Conservation (phyloP, 2,113 vertebrate species). For the Oryzias javanicus region DNA sequence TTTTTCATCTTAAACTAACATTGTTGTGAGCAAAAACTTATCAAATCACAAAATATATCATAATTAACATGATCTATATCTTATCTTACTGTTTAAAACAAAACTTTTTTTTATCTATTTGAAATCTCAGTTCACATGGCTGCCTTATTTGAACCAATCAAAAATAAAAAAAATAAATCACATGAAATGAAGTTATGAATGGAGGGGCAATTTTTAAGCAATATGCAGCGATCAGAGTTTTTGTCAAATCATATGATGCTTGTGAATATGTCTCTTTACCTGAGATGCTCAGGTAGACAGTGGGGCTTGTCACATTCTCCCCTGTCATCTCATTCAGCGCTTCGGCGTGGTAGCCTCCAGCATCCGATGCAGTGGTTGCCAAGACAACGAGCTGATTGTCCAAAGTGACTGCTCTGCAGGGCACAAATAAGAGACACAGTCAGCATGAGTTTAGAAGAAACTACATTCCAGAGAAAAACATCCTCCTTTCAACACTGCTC, state of each 20-base stretch:
- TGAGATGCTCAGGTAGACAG: constrained; percentile 79
- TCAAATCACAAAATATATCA: too few species aligned
- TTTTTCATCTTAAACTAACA: too few species aligned
- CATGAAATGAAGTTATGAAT: too few species aligned
- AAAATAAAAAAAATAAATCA: too few species aligned
- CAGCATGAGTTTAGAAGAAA: constrained; percentile 23
- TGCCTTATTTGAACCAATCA: neutral
- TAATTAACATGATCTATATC: too few species aligned
- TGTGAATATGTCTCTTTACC: constrained; percentile 57
- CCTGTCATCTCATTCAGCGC: constrained; percentile 89
- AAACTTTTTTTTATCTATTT: too few species aligned
- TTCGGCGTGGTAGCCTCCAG: constrained; percentile 85
- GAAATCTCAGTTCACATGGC: too few species aligned
- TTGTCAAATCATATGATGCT: neutral
- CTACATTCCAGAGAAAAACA: constrained; percentile 7
- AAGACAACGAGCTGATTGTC: constrained; percentile 91
- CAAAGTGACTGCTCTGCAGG: constrained; percentile 83
- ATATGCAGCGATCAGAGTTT: constrained; percentile 2
- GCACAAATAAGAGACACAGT: constrained; percentile 39
- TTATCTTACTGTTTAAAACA: too few species aligned
- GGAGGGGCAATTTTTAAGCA: too few species aligned
- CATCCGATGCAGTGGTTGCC: constrained; percentile 68
- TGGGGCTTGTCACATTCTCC: constrained; percentile 85
- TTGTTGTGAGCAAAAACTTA: too few species aligned
- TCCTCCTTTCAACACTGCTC: neutral